Conservation (phyloP, 2,888 invertebrate genomes). For the Drosophila nr. medialis region DNA sequence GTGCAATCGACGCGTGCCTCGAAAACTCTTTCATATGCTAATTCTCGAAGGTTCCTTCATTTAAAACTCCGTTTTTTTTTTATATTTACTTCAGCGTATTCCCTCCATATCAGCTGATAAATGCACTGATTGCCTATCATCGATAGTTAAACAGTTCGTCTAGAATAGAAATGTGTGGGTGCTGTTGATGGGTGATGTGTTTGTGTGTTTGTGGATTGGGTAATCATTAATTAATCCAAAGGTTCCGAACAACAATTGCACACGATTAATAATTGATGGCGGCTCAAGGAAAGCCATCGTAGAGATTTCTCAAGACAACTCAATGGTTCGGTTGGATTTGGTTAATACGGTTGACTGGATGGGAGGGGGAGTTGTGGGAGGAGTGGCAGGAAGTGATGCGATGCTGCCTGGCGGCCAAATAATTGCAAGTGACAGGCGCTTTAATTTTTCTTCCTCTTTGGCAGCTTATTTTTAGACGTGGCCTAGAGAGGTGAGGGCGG, state of each 20-base stretch:
- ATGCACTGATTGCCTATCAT: not conserved
- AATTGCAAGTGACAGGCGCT: conserved; percentile 83
- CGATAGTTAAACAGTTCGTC: conserved; percentile 1
- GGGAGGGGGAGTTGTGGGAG: not conserved
- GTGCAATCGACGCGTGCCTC: conserved; percentile 53
- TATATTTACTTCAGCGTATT: conserved; percentile 5
- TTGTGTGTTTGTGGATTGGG: not conserved
- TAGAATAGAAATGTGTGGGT: conserved; percentile 1
- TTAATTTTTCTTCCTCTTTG: conserved; percentile 78
- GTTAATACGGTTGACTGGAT: conserved; percentile 49
- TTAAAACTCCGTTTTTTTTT: conserved; percentile 23
- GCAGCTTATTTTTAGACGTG: conserved; percentile 67
- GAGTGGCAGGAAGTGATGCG: conserved; percentile 55
- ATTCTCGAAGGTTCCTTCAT: conserved; percentile 42
- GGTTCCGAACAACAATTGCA: conserved; percentile 46
- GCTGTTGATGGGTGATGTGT: conserved; percentile 24
- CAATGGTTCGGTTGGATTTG: conserved; percentile 53
- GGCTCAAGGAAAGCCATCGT: conserved; percentile 30
- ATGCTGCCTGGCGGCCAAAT: conserved; percentile 70
- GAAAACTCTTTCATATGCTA: conserved; percentile 58
- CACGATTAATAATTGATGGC: conserved; percentile 68
- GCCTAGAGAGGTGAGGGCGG: conserved; percentile 6
- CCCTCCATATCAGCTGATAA: not conserved
- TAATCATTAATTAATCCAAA: conserved; percentile 60
- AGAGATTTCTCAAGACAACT: conserved; percentile 52